Conservation (phyloP, 2,888 invertebrate species). For the Sepiola atlantica region DNA sequence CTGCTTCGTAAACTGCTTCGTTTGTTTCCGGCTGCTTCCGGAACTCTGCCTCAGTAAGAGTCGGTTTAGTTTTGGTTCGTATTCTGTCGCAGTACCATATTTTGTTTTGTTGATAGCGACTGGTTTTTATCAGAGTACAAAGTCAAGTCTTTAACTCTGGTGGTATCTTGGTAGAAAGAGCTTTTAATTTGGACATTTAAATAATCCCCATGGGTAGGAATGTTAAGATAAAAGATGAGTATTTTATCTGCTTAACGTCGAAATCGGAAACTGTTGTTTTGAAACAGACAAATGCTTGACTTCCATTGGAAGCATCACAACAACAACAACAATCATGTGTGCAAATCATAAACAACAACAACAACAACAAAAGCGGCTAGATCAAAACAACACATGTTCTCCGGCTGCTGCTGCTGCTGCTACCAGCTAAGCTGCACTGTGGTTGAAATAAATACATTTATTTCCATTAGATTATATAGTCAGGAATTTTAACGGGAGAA, state of each 20-base stretch:
- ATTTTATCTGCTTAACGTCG: background rate
- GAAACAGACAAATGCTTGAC: background rate
- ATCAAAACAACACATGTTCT: background rate
- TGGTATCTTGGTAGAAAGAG: background rate
- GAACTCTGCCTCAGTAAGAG: no score
- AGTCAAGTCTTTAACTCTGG: background rate
- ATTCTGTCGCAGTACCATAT: no score
- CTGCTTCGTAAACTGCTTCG: no score
- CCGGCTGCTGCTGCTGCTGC: background rate
- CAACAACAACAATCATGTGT: background rate
- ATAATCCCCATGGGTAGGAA: background rate
- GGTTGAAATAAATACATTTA: background rate
- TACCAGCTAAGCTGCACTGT: background rate
- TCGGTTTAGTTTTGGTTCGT: no score
- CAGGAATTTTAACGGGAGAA: background rate
- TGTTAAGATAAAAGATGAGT: background rate
- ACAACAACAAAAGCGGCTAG: background rate
- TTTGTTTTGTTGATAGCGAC: no score
- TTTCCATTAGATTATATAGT: background rate
- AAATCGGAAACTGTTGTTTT: background rate
- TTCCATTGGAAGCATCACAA: background rate
- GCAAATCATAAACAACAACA: background rate
- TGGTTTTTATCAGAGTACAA: no score
- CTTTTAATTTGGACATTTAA: background rate
- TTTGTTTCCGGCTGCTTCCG: no score